phyloP scores from a whole-genome alignment of 2,888 invertebrate species.

The Allygus modestus region DNA sequence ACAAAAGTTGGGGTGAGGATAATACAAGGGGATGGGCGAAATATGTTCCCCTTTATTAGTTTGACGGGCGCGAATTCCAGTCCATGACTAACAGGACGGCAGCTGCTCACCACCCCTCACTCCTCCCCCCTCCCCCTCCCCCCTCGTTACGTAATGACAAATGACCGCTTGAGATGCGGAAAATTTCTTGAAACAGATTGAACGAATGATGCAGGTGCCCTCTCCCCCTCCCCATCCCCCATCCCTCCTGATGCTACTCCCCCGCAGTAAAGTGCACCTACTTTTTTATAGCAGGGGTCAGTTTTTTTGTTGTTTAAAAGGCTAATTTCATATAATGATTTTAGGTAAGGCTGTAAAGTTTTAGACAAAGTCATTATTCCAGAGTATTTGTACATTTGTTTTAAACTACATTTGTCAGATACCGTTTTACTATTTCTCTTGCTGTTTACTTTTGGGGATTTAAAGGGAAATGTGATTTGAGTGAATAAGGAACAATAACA shows the following conservation, averaged over 20 bases:
- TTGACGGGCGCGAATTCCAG: conserved; percentile 62
- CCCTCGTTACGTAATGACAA: conserved; percentile 67
- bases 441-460: too few relatives aligned
- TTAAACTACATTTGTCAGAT: too few relatives aligned
- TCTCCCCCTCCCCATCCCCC: background rate
- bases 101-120: conserved; percentile 27
- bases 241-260: background rate
- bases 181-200: conserved; percentile 63
- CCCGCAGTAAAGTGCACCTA: conserved; percentile 31
- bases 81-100: conserved; percentile 65
- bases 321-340: too few relatives aligned
- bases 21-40: conserved; percentile 57
- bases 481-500: too few relatives aligned
- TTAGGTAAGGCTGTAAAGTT: too few relatives aligned
- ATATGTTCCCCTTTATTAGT: conserved; percentile 61
- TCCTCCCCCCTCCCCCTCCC: conserved; percentile 42
- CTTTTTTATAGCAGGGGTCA: conserved; percentile 26
- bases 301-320: conserved; percentile 10
- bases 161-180: conserved; percentile 63
- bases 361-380: too few relatives aligned
- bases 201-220: conserved; percentile 60
- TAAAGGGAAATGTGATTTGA: too few relatives aligned
- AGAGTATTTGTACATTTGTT: too few relatives aligned
- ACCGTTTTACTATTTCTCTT: too few relatives aligned
- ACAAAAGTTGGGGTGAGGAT: conserved; percentile 55